Conservation (phyloP, 2,113 vertebrate genomes). For the Neofelis nebulosa region DNA sequence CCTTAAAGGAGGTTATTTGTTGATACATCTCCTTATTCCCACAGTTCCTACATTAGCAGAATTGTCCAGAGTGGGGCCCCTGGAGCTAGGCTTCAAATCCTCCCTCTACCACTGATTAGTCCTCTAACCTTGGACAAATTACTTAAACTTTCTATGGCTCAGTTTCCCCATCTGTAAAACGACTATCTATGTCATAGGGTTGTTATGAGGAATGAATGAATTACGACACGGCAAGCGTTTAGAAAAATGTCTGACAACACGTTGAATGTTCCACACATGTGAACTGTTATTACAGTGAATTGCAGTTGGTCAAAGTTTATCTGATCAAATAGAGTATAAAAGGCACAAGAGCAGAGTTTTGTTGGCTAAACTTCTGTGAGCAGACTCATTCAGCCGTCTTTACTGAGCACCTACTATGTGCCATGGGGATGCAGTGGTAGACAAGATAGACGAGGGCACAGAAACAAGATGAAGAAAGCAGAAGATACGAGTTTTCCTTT, state of each 20-base stretch:
- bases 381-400: neutral
- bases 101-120: neutral
- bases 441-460: neutral
- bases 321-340: neutral
- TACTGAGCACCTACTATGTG: neutral
- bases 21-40: neutral
- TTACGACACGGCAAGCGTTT: neutral
- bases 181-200: neutral
- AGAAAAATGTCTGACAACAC: neutral
- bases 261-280: neutral
- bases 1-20: neutral
- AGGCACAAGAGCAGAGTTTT: neutral
- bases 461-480: neutral
- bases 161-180: neutral
- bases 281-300: neutral
- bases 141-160: neutral
- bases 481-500: neutral
- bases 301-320: neutral
- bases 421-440: too few relatives aligned
- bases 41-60: neutral
- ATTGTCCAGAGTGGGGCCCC: neutral
- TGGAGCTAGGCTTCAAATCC: neutral
- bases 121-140: neutral
- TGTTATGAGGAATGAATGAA: neutral
- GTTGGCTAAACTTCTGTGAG: neutral